Evolutionary conservation across 64 coral and sea anemone species (phyloP), one percentile per base, ranked within the genome.

Genomic region (Montipora efflorescens): DNA sequence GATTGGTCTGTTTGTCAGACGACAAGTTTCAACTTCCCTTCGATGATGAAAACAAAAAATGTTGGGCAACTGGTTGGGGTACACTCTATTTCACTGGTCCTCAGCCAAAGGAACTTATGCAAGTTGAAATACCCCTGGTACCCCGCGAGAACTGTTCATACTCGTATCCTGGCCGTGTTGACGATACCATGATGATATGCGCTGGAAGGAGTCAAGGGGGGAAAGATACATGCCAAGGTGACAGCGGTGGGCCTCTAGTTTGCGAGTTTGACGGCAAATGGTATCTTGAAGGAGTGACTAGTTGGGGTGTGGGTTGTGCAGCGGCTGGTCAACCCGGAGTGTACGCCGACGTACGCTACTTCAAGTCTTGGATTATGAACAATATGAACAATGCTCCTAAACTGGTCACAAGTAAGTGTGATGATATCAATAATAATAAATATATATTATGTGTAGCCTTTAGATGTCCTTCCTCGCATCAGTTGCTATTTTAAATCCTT

Each of bases 31-130:
- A 79, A 36, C 51, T 47, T 16, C 77, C 77, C 12, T 49, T 79
- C 12, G 45, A 79, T 21, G 28, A n/a, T 22, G 0, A 14, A 12
- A 0, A 16, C 36, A 47, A 48, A n/a, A 79, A 7, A 3, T 90
- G 88, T 64, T 90, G 88, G 88, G 79, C 87, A 1, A 67, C 76
- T 13, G 92, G 92, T 1, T 94, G 92, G 92, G 92, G 92, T 13
- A 70, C 75, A 50, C 47, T 94, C 1, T 58, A 20, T 7, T 75
- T 51, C 0, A 64, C n/a, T 23, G 86, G 92, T 19, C 51, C 77
- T 18, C 47, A 55, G 3, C 77, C 92, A 15, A 57, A 89, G 9
- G 28, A 48, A 14, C 92, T 94, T 44, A 87, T 88, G 49, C 92
- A 94, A 48, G 92, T 87, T 1, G 50, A 75, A 28, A 66, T 94